Evolutionary conservation across 2,113 vertebrate genomes (phyloP).

Genomic region (Arizona elegans): DNA sequence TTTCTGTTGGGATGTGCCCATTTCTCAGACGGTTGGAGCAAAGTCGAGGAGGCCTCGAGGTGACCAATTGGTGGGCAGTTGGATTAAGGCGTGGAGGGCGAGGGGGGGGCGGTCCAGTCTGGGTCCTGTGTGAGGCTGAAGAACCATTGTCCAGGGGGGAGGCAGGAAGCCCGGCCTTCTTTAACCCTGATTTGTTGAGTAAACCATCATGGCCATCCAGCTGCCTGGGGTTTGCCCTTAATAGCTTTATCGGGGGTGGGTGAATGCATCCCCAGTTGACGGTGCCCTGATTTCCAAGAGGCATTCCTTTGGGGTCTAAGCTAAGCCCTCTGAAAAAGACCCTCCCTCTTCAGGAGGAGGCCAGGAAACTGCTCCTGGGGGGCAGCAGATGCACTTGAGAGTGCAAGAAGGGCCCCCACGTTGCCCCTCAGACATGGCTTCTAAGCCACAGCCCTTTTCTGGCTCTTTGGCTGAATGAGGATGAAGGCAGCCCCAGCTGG

Average conservation of each 20-base stretch:
- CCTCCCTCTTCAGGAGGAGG: not conserved
- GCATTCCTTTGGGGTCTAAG: not conserved
- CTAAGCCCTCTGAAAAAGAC: not conserved
- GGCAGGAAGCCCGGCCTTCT: not conserved
- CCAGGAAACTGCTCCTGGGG: not conserved
- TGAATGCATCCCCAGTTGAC: not conserved
- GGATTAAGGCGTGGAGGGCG: not conserved
- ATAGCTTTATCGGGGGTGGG: not conserved
- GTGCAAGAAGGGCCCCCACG: not conserved
- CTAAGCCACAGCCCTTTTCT: not conserved
- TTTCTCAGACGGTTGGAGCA: not conserved
- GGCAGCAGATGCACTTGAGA: not conserved
- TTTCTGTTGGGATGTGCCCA: not conserved
- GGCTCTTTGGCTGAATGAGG: not conserved
- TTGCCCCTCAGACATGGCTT: not conserved
- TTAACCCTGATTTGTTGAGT: not conserved
- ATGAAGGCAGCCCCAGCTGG: not conserved
- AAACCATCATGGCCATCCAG: not conserved
- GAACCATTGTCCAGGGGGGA: not conserved
- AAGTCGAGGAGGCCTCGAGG: not conserved
- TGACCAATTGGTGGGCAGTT: not conserved
- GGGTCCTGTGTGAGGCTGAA: not conserved
- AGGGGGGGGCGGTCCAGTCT: not conserved
- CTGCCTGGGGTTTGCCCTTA: not conserved
- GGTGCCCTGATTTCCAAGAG: not conserved